Percentiles rank a stretch among this genome's conserved stretches.
These are phyloP conservation scores for Ochropleura plecta DNA, from an alignment of 2,888 invertebrate genomes.

Conservation along the genomic window DNA sequence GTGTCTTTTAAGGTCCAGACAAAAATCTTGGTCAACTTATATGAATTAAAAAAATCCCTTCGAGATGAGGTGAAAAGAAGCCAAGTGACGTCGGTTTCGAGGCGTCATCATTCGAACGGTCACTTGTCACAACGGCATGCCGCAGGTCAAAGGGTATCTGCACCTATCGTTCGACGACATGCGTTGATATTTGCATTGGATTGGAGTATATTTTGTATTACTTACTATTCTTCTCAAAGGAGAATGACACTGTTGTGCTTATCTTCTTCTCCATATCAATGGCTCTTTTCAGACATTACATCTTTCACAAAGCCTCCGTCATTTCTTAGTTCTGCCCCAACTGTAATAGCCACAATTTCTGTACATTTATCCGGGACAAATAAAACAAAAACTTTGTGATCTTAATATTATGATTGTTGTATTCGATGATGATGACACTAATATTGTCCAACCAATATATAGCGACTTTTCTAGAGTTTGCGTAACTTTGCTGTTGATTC, in stretches of 20 bases:
- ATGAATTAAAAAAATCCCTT: too few relatives aligned
- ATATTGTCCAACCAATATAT: not conserved
- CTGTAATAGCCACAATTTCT: not conserved
- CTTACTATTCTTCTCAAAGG: too few relatives aligned
- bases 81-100: not conserved
- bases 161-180: slow-evolving; percentile 1
- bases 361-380: not conserved
- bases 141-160: slow-evolving; percentile 26
- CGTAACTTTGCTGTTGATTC: slow-evolving; percentile 5
- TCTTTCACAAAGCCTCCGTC: not conserved
- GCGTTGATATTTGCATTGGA: slow-evolving; percentile 5
- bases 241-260: not conserved
- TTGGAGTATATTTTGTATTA: not conserved
- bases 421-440: not conserved
- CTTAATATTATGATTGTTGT: not conserved
- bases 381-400: not conserved
- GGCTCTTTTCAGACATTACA: not conserved
- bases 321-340: too few relatives aligned
- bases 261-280: not conserved
- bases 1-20: too few relatives aligned
- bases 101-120: slow-evolving; percentile 16
- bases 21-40: too few relatives aligned
- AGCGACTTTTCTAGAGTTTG: not conserved
- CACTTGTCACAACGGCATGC: slow-evolving; percentile 6
- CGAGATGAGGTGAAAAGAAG: not conserved